phyloP scores from a whole-genome alignment of 2,797 vertebrate species.

The Catamblyrhynchus diadema region DNA sequence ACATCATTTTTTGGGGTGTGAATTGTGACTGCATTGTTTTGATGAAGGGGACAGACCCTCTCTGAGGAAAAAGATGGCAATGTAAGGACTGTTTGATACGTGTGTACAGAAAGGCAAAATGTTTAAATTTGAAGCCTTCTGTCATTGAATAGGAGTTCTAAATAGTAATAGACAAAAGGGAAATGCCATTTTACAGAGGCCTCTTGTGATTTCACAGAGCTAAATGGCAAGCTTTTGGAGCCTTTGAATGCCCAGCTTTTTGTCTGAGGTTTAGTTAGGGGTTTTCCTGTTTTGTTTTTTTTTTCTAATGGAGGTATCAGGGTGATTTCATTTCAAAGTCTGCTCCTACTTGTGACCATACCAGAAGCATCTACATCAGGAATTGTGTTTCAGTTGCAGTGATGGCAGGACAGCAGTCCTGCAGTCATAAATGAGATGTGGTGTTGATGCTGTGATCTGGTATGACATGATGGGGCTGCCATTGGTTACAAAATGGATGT shows the following conservation, averaged over 20 bases:
- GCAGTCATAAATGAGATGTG: rapidly evolving
- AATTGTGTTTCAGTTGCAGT: not conserved
- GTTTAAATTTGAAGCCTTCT: not conserved
- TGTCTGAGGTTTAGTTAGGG: not conserved
- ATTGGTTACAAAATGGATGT: not conserved
- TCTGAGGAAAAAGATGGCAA: not conserved
- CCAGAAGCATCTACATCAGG: rapidly evolving
- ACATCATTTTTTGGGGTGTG: not conserved
- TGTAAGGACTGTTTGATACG: not conserved
- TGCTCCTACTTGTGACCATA: not conserved
- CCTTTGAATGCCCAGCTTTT: not conserved
- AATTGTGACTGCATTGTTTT: not conserved
- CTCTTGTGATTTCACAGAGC: not conserved
- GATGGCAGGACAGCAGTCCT: not conserved
- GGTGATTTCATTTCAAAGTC: not conserved
- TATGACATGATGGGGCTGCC: rapidly evolving
- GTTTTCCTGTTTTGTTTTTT: not conserved
- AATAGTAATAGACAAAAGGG: not conserved
- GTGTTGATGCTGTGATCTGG: not conserved
- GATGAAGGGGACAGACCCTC: not conserved
- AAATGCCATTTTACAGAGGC: not conserved
- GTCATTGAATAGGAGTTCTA: not conserved
- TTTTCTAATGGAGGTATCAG: not conserved
- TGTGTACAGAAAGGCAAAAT: not conserved
- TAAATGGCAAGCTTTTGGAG: not conserved